A percentile compares a stretch with the other conserved stretches of the same genome.
phyloP scores from a whole-genome alignment of 2,113 vertebrate genomes.

The Catharus bicknelli region DNA sequence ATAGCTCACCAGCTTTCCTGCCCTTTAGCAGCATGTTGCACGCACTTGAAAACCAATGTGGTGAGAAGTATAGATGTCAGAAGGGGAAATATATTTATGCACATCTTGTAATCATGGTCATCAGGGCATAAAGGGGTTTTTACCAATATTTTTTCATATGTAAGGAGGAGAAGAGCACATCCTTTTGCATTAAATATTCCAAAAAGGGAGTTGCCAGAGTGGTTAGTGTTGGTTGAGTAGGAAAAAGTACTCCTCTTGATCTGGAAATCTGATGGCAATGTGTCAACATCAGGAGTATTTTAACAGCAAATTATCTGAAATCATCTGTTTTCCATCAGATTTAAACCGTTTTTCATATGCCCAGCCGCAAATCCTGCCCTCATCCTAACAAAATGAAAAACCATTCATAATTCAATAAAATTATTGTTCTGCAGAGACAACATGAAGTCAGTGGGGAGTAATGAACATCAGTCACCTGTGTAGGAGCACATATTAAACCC shows the following conservation, averaged over 20 bases:
- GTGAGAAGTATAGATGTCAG: background rate
- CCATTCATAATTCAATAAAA: background rate
- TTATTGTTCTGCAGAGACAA: background rate
- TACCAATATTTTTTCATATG: background rate
- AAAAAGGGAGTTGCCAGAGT: background rate
- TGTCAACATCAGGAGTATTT: background rate
- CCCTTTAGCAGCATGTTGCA: background rate
- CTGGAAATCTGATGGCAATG: background rate
- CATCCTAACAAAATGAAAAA: background rate
- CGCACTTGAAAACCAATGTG: background rate
- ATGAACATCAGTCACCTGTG: background rate
- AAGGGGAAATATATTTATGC: background rate
- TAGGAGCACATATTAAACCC: background rate
- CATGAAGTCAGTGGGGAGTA: fast-evolving
- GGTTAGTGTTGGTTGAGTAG: background rate
- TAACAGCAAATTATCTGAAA: slow-evolving; percentile 11
- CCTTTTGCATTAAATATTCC: background rate
- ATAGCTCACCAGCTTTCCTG: background rate
- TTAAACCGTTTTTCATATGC: background rate
- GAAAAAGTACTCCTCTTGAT: background rate
- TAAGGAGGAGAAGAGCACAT: background rate
- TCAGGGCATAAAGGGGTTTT: background rate
- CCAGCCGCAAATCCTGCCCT: background rate
- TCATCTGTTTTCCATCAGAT: background rate
- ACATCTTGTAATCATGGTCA: background rate